Conservation (phyloP, 2,113 vertebrate species). For the Planiliza haematocheilus region DNA sequence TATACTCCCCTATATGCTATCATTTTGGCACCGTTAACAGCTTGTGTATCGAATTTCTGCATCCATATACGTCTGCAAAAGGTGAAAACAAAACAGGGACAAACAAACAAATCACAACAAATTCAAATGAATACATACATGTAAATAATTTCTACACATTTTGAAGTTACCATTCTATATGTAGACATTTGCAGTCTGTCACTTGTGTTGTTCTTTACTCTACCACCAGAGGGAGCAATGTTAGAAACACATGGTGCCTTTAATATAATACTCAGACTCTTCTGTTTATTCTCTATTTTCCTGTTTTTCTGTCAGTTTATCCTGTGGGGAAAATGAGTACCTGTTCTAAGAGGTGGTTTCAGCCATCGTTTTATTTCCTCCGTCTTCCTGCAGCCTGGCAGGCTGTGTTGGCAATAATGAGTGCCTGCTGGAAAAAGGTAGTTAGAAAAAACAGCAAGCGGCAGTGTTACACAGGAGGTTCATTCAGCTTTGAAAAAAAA, state of each 20-base stretch:
- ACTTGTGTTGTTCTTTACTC: not conserved
- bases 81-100: too few relatives aligned
- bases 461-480: conserved; percentile 25
- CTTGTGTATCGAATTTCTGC: too few relatives aligned
- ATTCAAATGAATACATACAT: too few relatives aligned
- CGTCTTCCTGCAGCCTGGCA: not conserved
- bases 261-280: not conserved
- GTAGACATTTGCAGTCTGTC: not conserved
- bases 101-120: too few relatives aligned
- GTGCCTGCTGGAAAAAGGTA: not conserved
- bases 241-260: not conserved
- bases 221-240: not conserved
- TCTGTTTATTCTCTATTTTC: not conserved
- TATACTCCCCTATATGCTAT: too few relatives aligned
- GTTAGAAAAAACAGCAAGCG: conserved; percentile 9
- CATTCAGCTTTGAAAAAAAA: conserved; percentile 26
- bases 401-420: conserved; percentile 1
- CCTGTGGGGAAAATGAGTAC: not conserved
- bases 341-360: not conserved
- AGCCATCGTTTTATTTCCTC: not conserved
- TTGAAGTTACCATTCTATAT: not conserved
- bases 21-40: too few relatives aligned
- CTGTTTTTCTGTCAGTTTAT: not conserved
- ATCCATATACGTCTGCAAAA: too few relatives aligned
- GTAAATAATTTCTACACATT: not conserved